Evolutionary conservation across 2,888 invertebrate species (phyloP).

Genomic region (Lasioglossum lativentre): DNA sequence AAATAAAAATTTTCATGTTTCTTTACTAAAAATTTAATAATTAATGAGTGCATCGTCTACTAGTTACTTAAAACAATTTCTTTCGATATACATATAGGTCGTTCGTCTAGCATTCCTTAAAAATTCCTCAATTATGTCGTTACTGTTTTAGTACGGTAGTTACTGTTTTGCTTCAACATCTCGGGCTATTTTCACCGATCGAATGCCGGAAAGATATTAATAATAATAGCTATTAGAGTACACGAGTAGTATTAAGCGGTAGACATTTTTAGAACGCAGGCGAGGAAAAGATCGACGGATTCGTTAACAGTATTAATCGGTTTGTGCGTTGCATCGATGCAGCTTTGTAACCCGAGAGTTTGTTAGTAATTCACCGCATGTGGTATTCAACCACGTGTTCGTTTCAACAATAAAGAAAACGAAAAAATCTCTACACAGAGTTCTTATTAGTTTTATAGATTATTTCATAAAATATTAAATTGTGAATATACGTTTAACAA

Average conservation of each 20-base stretch:
- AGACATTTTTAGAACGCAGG: slow-evolving; percentile 4
- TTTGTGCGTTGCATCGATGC: neutral
- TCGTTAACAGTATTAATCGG: neutral
- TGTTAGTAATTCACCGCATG: neutral
- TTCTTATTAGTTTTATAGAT: neutral
- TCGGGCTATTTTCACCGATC: neutral
- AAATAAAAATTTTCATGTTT: neutral
- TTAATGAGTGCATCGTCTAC: neutral
- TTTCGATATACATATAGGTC: neutral
- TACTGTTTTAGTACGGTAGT: neutral
- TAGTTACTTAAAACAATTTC: neutral
- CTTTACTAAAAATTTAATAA: neutral
- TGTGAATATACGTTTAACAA: too few species aligned
- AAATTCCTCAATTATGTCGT: neutral
- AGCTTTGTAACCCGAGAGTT: neutral
- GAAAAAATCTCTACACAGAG: neutral
- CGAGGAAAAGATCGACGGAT: slow-evolving; percentile 4
- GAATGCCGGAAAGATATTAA: slow-evolving; percentile 13
- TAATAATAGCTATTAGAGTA: slow-evolving; percentile 5
- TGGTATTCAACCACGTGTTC: neutral
- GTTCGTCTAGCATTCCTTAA: neutral
- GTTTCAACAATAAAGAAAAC: neutral
- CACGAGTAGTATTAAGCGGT: neutral
- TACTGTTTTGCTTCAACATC: neutral
- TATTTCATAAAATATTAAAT: neutral